phyloP scores from a whole-genome alignment of 1,140 invertebrate genomes.

The Bombus balteatus region DNA sequence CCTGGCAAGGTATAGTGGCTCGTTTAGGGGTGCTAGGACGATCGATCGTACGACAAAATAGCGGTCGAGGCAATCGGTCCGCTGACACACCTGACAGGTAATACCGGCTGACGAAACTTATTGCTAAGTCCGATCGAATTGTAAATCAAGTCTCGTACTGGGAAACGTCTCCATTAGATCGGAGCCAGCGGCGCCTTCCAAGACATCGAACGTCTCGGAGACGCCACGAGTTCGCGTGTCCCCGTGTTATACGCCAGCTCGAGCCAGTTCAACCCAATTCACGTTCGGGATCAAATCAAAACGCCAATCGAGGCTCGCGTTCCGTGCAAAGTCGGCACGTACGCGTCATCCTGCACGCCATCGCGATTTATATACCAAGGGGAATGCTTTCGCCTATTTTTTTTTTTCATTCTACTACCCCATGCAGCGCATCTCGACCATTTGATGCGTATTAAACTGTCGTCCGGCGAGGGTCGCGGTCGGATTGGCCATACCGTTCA shows the following conservation, averaged over 20 bases:
- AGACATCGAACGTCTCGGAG: conserved; percentile 7
- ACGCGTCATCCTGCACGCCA: conserved; percentile 21
- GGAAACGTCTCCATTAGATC: conserved; percentile 65
- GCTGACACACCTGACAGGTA: conserved; percentile 68
- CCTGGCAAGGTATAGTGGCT: neutral
- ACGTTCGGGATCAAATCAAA: conserved; percentile 46
- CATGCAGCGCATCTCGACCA: neutral
- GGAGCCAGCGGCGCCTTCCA: neutral
- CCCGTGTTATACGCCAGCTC: neutral
- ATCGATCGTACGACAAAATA: conserved; percentile 66
- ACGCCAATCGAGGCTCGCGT: conserved; percentile 32
- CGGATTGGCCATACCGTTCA: neutral
- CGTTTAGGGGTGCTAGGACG: conserved; percentile 11
- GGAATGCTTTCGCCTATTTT: conserved; percentile 8
- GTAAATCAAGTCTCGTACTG: conserved; percentile 64
- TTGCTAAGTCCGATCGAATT: conserved; percentile 66
- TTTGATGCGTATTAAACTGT: conserved; percentile 52
- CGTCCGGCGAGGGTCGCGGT: conserved; percentile 26
- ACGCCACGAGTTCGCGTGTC: neutral
- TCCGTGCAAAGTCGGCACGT: conserved; percentile 20
- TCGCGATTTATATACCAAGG: conserved; percentile 23
- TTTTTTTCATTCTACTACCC: neutral
- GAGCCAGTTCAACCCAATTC: conserved; percentile 20
- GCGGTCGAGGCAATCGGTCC: conserved; percentile 57
- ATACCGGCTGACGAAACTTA: conserved; percentile 67